Percentiles rank a stretch among this genome's conserved stretches.
Conservation (phyloP, 2,888 invertebrate genomes). For the Tenthredo scrophulariae region DNA sequence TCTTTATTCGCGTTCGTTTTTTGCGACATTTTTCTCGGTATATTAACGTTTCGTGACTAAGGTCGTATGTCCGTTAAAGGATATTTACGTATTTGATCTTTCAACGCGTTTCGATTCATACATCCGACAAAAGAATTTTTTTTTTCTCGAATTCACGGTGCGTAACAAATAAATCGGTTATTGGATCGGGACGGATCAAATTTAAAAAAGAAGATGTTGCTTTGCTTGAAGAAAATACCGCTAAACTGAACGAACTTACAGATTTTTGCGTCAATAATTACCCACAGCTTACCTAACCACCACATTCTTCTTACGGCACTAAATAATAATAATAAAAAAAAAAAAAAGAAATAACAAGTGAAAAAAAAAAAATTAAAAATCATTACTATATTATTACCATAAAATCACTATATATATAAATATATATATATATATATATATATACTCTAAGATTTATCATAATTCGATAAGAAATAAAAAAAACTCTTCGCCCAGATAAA, state of each 20-base stretch:
- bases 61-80: not conserved
- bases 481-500: conserved; percentile 34
- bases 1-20: conserved; percentile 40
- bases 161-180: not conserved
- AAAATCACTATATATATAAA: conserved; percentile 13
- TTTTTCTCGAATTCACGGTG: not conserved
- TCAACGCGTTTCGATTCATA: not conserved
- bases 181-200: not conserved
- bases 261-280: conserved; percentile 47
- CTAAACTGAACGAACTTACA: conserved; percentile 38
- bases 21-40: conserved; percentile 19
- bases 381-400: conserved; percentile 16
- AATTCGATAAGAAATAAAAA: conserved; percentile 18
- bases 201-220: not conserved
- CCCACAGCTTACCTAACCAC: conserved; percentile 49
- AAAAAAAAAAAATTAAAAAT: not conserved
- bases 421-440: conserved; percentile 1
- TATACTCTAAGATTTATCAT: conserved; percentile 46
- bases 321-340: not conserved
- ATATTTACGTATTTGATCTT: not conserved
- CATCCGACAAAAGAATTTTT: not conserved
- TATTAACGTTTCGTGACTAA: conserved; percentile 16
- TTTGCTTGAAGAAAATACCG: conserved; percentile 39
- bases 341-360: not conserved
- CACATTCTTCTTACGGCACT: conserved; percentile 50